A percentile compares a stretch with the other conserved stretches of the same genome.
Evolutionary conservation across 1,140 invertebrate species (phyloP).

Genomic region (Aphelenchoides fujianensis): DNA sequence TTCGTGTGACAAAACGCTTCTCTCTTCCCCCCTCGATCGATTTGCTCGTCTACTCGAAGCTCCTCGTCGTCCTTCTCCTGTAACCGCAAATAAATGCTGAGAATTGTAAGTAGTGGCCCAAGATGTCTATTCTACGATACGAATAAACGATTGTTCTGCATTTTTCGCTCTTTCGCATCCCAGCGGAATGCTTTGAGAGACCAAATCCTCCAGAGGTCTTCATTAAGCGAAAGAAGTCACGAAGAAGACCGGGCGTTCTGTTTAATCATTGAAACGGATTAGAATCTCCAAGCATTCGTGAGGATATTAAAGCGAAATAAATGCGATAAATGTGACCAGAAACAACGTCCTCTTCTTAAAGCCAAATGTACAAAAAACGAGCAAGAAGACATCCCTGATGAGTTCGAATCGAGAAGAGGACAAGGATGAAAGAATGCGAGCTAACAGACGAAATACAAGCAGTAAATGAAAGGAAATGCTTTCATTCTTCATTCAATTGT

Average conservation of each 20-base stretch:
- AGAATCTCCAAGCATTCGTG: background rate
- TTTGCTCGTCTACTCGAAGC: too few relatives aligned
- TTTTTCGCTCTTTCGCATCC: too few relatives aligned
- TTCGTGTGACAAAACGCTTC: background rate
- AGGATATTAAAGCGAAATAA: conserved; percentile 6
- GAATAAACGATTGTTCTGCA: background rate
- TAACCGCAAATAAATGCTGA: background rate
- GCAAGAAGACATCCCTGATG: background rate
- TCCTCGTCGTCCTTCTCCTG: too few relatives aligned
- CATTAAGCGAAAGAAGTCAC: too few relatives aligned
- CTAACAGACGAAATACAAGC: background rate
- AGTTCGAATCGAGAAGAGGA: background rate
- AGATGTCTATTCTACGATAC: background rate
- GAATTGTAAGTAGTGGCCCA: background rate
- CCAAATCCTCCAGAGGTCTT: too few relatives aligned
- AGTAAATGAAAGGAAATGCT: background rate
- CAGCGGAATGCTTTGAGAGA: too few relatives aligned
- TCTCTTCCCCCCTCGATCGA: background rate
- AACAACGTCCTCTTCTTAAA: too few relatives aligned
- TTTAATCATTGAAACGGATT: background rate
- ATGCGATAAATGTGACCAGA: too few relatives aligned
- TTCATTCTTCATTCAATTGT: conserved; percentile 4
- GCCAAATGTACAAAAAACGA: background rate
- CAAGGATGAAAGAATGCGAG: background rate
- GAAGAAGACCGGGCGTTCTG: background rate